Evolutionary conservation across 2,797 vertebrate genomes (phyloP).

Genomic region (Phrynocephalus forsythii): DNA sequence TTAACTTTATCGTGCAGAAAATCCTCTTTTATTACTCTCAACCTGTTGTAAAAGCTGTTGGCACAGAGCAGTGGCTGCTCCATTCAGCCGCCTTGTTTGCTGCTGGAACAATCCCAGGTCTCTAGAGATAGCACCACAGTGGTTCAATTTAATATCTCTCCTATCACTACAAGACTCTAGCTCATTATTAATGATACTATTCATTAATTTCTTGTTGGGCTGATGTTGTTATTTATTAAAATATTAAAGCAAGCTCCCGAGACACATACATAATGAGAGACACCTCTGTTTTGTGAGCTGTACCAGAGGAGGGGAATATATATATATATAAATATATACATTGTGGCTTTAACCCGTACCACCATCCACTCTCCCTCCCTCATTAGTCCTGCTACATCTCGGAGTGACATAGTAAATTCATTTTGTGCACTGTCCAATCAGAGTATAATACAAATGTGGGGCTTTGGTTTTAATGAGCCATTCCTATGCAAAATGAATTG

Average conservation of each 20-base stretch:
- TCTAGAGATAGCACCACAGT: conserved; percentile 96
- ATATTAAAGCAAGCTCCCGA: conserved; percentile 99
- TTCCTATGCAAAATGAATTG: conserved; percentile 98
- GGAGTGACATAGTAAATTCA: conserved; percentile 99
- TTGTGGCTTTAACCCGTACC: conserved; percentile 83
- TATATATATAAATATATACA: conserved; percentile 48
- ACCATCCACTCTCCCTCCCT: conserved; percentile 77
- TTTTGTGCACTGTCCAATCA: conserved; percentile 87
- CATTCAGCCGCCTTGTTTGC: conserved; percentile 98
- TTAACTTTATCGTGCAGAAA: conserved; percentile 99
- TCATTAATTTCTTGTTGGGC: conserved; percentile 99
- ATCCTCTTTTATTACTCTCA: conserved; percentile 99
- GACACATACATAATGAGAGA: conserved; percentile 96
- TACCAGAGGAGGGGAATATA: conserved; percentile 81
- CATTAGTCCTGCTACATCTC: conserved; percentile 96
- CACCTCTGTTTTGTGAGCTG: conserved; percentile 82
- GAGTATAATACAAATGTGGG: conserved; percentile 85
- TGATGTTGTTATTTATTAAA: conserved; percentile 99
- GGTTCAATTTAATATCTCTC: conserved; percentile 99
- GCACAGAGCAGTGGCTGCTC: conserved; percentile 93
- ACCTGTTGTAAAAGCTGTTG: conserved; percentile 99
- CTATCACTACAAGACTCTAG: conserved; percentile 95
- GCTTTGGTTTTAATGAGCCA: conserved; percentile 92
- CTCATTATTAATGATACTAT: conserved; percentile 99
- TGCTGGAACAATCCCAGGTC: conserved; percentile 97